Base-by-base conservation (phyloP, 2,797 vertebrate species). In the Eurystomus glaucurus region DNA sequence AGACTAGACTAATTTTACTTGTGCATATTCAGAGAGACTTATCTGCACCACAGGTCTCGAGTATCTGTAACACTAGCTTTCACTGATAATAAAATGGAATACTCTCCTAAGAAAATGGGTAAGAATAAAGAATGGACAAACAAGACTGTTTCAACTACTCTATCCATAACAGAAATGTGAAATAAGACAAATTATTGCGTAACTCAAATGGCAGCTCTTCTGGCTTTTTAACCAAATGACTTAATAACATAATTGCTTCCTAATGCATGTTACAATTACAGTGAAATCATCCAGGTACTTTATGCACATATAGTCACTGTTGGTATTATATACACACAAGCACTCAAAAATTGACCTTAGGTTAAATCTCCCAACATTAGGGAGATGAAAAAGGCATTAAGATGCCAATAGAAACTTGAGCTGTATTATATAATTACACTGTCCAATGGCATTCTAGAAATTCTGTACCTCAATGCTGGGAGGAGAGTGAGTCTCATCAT, bases 381-480 rank as follows among this genome's bases (percentile, higher is more conserved):
- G 22, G 29, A 92, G 51, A 79, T 39, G 5, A 77, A 64, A 64
- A 77, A 72, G 7, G 8, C 10, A 14, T 43, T n/a, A 87, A 78
- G 25, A 48, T 45, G 26, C 17, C 39, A 89, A 68, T 18, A 79
- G 66, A 61, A 85, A 75, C 37, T 35, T 91, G 18, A 93, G 46
- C 5, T 75, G 18, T 45, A 46, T 46, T 61, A 71, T 23, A 61
- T 31, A 83, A 65, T 23, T 29, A 64, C 16, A 26, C 39, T 88
- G n/a, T 50, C 18, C 54, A 92, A 31, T 23, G 6, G n/a, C 48
- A 83, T 80, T 87, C n/a, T 18, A 61, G 26, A 93, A 70, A 65
- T 74, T 45, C 70, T 39, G 35, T 98, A 99, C 99, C 99, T 99
- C 99, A 64, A 98, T 97, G 74, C 98, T 98, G 89, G 99, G 98